These are phyloP conservation scores for Diplazon laetatorius DNA, from an alignment of 2,888 invertebrate species.

Conservation along the genomic window DNA sequence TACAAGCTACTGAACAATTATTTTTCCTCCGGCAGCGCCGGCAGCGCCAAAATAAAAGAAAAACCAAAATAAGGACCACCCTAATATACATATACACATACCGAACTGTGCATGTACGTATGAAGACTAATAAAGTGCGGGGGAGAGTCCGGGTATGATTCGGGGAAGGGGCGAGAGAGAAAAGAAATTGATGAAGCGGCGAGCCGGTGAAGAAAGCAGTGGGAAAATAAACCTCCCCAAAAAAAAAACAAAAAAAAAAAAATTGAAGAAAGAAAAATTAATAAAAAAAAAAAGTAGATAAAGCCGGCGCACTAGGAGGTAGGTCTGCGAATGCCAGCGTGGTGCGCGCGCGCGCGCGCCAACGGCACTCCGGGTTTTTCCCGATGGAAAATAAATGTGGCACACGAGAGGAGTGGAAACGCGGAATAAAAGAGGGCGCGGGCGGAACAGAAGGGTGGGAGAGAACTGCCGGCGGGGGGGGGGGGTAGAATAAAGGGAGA, in stretches of 20 bases:
- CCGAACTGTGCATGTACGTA: no score
- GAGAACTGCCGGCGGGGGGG: slow-evolving; percentile 25
- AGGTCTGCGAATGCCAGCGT: slow-evolving; percentile 56
- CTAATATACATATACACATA: no score
- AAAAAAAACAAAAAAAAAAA: neutral
- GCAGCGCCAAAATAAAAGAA: no score
- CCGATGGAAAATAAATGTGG: slow-evolving; percentile 53
- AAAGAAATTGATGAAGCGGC: slow-evolving; percentile 43
- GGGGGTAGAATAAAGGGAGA: slow-evolving; percentile 23
- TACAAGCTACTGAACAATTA: no score
- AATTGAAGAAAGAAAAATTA: neutral
- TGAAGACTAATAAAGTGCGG: slow-evolving; percentile 60
- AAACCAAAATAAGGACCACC: no score
- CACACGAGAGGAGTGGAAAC: slow-evolving; percentile 19
- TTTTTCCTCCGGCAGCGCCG: no score
- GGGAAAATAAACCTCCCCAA: neutral
- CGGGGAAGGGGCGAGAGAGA: slow-evolving; percentile 15
- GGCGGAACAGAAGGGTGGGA: slow-evolving; percentile 8
- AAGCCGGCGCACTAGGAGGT: slow-evolving; percentile 7
- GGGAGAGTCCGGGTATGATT: slow-evolving; percentile 42
- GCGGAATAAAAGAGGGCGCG: slow-evolving; percentile 30
- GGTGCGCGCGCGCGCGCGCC: slow-evolving; percentile 43
- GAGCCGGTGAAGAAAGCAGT: slow-evolving; percentile 24
- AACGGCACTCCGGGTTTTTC: slow-evolving; percentile 45
- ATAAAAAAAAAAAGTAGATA: slow-evolving; percentile 36